These are phyloP conservation scores for Chymomyza procnemis DNA, from an alignment of 2,888 invertebrate species.

Conservation along the genomic window DNA sequence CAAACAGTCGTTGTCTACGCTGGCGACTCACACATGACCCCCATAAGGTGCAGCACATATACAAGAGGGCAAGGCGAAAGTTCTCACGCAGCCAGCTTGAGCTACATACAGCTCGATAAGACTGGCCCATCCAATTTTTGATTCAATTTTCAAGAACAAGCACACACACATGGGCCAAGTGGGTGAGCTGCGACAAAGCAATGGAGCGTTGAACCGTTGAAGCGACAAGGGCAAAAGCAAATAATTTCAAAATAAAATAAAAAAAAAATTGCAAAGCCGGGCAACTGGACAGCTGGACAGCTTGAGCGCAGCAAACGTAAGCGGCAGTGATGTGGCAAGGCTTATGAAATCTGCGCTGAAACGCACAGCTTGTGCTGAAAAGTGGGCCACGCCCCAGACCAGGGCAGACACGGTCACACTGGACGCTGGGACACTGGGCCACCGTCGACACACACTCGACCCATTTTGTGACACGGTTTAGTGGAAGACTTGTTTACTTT, in stretches of 20 bases:
- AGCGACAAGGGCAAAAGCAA: conserved; percentile 8
- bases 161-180: conserved; percentile 39
- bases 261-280: too few species aligned
- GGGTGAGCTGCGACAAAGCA: background rate
- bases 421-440: background rate
- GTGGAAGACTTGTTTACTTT: background rate
- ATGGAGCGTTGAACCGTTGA: background rate
- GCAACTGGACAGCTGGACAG: conserved; percentile 25
- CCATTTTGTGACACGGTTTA: background rate
- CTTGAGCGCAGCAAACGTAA: conserved; percentile 15
- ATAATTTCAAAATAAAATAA: conserved; percentile 24
- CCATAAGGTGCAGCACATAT: background rate
- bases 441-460: background rate
- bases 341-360: conserved; percentile 31
- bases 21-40: background rate
- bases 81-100: background rate
- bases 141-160: conserved; percentile 56
- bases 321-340: conserved; percentile 14
- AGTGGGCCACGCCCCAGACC: conserved; percentile 31
- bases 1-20: background rate
- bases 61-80: background rate
- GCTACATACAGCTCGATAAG: background rate
- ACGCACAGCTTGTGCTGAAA: conserved; percentile 38
- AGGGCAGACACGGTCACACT: background rate
- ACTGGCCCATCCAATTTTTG: conserved; percentile 35